These are phyloP conservation scores for Adelosebastes latens DNA, from an alignment of 2,797 vertebrate genomes.

Conservation along the genomic window DNA sequence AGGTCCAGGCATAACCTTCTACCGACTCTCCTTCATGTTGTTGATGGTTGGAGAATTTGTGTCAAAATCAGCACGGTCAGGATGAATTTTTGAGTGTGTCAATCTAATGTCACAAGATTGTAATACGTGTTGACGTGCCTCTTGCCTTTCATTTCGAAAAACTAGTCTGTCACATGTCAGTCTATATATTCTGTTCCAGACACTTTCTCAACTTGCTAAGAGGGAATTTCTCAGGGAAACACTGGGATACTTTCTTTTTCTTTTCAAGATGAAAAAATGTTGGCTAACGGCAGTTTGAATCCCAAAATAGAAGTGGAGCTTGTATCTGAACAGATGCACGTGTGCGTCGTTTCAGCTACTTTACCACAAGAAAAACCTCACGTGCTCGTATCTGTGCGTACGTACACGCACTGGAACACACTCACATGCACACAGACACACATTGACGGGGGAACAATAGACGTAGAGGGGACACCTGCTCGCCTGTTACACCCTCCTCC, in stretches of 20 bases:
- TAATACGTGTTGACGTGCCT: neutral
- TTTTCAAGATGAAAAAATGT: neutral
- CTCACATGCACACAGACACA: conserved; percentile 16
- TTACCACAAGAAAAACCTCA: neutral
- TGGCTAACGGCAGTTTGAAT: conserved; percentile 1
- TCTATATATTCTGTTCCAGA: neutral
- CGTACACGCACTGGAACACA: neutral
- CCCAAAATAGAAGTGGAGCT: conserved; percentile 3
- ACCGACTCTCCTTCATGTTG: neutral
- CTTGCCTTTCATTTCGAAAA: neutral
- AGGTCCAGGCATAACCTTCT: neutral
- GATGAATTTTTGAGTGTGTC: neutral
- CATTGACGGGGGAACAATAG: conserved; percentile 54
- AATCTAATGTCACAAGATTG: neutral
- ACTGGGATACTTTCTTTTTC: neutral
- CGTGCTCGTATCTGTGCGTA: neutral
- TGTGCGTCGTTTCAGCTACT: conserved; percentile 6
- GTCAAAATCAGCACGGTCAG: neutral
- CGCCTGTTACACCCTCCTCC: conserved; percentile 40
- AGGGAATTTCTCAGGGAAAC: neutral
- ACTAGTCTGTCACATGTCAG: neutral
- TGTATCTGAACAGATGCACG: neutral
- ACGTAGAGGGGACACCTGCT: conserved; percentile 80
- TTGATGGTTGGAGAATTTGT: neutral
- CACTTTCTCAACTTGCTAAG: neutral